phyloP scores from a whole-genome alignment of 2,113 vertebrate species.

The Opisthocomus hoazin region DNA sequence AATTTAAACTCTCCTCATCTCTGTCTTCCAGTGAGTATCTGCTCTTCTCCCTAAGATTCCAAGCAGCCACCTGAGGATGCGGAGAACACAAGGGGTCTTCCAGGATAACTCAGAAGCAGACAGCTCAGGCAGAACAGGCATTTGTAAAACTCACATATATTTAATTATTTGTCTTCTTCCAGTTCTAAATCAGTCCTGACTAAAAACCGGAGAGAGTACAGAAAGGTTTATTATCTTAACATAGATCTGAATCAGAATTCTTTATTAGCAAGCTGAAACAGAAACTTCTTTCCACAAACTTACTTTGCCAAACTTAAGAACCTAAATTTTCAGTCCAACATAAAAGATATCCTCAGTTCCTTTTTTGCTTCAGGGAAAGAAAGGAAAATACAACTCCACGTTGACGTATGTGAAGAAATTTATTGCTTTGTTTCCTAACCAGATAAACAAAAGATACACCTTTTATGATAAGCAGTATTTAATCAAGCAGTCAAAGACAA shows the following conservation, averaged over 20 bases:
- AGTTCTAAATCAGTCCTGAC: not conserved
- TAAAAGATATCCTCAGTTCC: not conserved
- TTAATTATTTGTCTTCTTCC: not conserved
- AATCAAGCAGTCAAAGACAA: not conserved
- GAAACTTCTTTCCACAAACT: not conserved
- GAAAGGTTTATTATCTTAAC: not conserved
- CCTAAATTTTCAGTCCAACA: not conserved
- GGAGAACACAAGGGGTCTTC: not conserved
- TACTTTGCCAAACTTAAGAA: not conserved
- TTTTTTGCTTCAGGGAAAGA: not conserved
- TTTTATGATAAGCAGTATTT: not conserved
- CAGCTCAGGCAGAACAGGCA: not conserved
- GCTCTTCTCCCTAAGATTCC: not conserved
- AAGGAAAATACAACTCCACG: not conserved
- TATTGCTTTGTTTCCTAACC: not conserved
- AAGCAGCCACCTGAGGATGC: not conserved
- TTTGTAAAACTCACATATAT: not conserved
- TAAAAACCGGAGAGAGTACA: not conserved
- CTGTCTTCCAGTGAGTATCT: not conserved
- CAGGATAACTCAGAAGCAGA: not conserved
- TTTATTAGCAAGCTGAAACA: not conserved
- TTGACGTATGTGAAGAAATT: not conserved
- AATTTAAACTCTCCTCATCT: not conserved
- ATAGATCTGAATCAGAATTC: not conserved
- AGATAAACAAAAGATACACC: not conserved